Base-by-base conservation (phyloP, 2,888 invertebrate species). In the Hypselothyrea guttata region DNA sequence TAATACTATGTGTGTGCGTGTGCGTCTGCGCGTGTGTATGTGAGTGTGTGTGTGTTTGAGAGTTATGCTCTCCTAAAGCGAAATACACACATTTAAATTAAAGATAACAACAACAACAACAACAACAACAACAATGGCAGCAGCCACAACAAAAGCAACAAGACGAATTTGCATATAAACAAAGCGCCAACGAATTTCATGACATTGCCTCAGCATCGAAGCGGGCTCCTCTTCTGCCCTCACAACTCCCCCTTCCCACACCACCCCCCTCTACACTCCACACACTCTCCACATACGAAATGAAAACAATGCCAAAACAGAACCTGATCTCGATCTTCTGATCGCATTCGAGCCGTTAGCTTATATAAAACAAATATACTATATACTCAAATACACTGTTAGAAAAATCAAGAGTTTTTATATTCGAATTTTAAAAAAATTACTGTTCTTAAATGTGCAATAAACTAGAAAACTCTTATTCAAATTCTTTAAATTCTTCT, bases 111-210 rank as follows among this genome's bases (percentile, higher is more conserved):
- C 49, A 69, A 73, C 46, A 67, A 37, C 22, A 42, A 52, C 33
- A 61, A 45, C 49, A 69, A 74, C 46, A 63, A 33, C 51, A 70
- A 59, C 49, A n/a, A n/a, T n/a, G n/a, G n/a, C n/a, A n/a, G n/a
- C n/a, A n/a, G n/a, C n/a, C n/a, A n/a, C n/a, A n/a, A n/a, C n/a
- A n/a, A 71, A 12, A 15, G 9, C 35, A 75, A 69, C 56, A 53
- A 16, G 52, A 53, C 37, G 81, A 73, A 79, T 79, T 79, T 79
- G 84, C 78, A 79, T 79, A 79, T 79, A 79, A 79, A 79, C 78
- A 79, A 79, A 81, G 78, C 74, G 55, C 38, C 33, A 60, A 71
- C 37, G 56, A 72, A 51, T 70, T 60, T 69, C 18, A 18, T 49
- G 40, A 47, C 44, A 8, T 15, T 62, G 51, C 27, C 31, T 4